Conservation (phyloP, 2,888 invertebrate genomes). For the Tetragnatha montana region DNA sequence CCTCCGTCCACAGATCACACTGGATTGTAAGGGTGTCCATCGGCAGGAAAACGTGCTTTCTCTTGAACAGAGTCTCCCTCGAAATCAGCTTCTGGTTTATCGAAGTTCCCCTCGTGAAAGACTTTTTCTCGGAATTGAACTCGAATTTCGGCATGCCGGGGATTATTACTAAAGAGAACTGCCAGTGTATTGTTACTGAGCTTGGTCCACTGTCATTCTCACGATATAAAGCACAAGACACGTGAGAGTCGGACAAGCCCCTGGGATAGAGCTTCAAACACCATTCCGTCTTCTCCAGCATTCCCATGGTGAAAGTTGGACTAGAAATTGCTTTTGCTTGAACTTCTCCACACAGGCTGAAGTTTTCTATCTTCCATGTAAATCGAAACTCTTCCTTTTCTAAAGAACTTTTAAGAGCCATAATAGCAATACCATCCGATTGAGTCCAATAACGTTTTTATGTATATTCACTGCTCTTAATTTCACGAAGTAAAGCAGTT, state of each 20-base stretch:
- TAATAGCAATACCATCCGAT: not conserved
- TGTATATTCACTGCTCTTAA: no score
- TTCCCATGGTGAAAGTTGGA: slow-evolving; percentile 22
- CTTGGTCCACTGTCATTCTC: slow-evolving; percentile 17
- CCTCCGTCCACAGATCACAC: slow-evolving; percentile 1
- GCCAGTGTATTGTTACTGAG: not conserved
- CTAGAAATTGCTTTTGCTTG: not conserved
- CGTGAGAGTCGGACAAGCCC: slow-evolving; percentile 4
- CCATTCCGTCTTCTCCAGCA: slow-evolving; percentile 22
- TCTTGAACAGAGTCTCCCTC: not conserved
- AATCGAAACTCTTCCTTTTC: not conserved
- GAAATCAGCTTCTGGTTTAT: slow-evolving; percentile 12
- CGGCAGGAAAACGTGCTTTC: not conserved
- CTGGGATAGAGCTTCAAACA: slow-evolving; percentile 23
- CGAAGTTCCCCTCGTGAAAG: not conserved
- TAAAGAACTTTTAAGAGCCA: not conserved
- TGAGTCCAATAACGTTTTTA: no score
- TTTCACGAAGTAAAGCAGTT: no score
- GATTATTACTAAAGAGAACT: slow-evolving; percentile 19
- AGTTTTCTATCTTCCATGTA: slow-evolving; percentile 33
- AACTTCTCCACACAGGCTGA: not conserved
- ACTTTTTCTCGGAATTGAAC: slow-evolving; percentile 4
- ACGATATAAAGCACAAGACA: slow-evolving; percentile 12
- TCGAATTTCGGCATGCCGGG: not conserved
- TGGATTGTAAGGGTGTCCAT: slow-evolving; percentile 15